These are phyloP conservation scores for Catocala sponsa DNA, from an alignment of 2,888 invertebrate species.

Conservation along the genomic window DNA sequence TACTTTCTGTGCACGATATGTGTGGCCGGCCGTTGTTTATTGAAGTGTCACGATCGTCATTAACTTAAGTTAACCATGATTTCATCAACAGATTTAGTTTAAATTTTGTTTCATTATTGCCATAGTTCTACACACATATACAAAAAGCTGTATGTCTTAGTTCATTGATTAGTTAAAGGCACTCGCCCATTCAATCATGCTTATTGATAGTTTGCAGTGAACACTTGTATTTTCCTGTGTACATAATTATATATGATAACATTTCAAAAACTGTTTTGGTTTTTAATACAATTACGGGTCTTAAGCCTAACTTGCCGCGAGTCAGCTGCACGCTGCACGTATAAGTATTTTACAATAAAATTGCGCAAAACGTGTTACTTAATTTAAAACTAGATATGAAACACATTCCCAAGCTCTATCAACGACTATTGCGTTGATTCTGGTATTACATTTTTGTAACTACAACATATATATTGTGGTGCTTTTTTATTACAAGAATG, in stretches of 20 bases:
- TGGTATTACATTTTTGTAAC: slow-evolving; percentile 41
- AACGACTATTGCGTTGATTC: slow-evolving; percentile 30
- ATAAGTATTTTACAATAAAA: slow-evolving; percentile 43
- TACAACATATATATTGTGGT: slow-evolving; percentile 27
- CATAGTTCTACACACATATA: slow-evolving; percentile 45
- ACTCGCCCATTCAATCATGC: slow-evolving; percentile 30
- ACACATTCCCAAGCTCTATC: slow-evolving; percentile 35
- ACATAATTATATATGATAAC: slow-evolving; percentile 26
- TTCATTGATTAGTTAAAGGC: slow-evolving; percentile 31
- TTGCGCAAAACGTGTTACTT: slow-evolving; percentile 35
- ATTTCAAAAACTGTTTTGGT: slow-evolving; percentile 42
- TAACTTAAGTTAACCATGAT: slow-evolving; percentile 44
- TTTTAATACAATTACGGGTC: slow-evolving; percentile 65
- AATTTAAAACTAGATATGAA: slow-evolving; percentile 25
- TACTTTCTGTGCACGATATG: slow-evolving; percentile 40
- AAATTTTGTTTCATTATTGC: slow-evolving; percentile 46
- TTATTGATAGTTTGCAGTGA: slow-evolving; percentile 50
- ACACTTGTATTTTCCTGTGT: slow-evolving; percentile 51
- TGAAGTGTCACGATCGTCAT: slow-evolving; percentile 53
- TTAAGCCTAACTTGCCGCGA: slow-evolving; percentile 56
- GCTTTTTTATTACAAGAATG: slow-evolving; percentile 34
- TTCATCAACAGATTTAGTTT: slow-evolving; percentile 48
- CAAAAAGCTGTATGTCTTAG: slow-evolving; percentile 42
- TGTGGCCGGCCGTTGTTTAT: slow-evolving; percentile 29
- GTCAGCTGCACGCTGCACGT: slow-evolving; percentile 41